A percentile compares a stretch with the other conserved stretches of the same genome.
Evolutionary conservation across 2,888 invertebrate genomes (phyloP).

Genomic region (Clunio marinus): DNA sequence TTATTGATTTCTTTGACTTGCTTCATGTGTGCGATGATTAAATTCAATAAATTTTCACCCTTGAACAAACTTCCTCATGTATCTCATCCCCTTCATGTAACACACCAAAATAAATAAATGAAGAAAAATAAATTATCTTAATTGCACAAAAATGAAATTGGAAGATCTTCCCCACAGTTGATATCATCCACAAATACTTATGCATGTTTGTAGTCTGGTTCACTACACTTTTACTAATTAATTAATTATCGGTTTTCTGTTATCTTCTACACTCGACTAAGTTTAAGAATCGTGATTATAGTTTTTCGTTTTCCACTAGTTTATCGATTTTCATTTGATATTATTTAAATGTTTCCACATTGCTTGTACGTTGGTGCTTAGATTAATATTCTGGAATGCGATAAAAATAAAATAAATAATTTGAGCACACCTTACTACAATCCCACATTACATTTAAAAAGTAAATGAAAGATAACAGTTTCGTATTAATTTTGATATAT

Average conservation of each 20-base stretch:
- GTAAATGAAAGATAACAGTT: too few relatives aligned
- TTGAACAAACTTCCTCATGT: too few relatives aligned
- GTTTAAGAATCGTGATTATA: conserved; percentile 22
- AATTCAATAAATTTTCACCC: conserved; percentile 33
- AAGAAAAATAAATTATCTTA: conserved; percentile 34
- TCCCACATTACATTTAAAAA: too few relatives aligned
- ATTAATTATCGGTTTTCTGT: conserved; percentile 35
- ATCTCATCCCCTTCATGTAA: too few relatives aligned
- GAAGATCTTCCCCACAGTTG: neutral
- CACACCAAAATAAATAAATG: neutral
- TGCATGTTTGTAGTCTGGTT: neutral
- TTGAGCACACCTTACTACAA: too few relatives aligned
- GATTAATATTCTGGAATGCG: too few relatives aligned
- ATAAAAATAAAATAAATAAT: too few relatives aligned
- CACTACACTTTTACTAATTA: conserved; percentile 28
- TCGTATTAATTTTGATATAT: too few relatives aligned
- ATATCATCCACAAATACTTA: neutral
- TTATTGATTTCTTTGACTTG: neutral
- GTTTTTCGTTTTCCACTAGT: neutral
- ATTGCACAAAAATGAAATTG: conserved; percentile 15
- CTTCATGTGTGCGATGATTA: conserved; percentile 2
- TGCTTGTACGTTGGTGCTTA: too few relatives aligned
- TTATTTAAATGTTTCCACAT: too few relatives aligned
- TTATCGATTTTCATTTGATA: conserved; percentile 31
- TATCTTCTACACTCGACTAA: conserved; percentile 29